These are phyloP conservation scores for Gila orcuttii DNA, from an alignment of 2,113 vertebrate species.

Conservation along the genomic window DNA sequence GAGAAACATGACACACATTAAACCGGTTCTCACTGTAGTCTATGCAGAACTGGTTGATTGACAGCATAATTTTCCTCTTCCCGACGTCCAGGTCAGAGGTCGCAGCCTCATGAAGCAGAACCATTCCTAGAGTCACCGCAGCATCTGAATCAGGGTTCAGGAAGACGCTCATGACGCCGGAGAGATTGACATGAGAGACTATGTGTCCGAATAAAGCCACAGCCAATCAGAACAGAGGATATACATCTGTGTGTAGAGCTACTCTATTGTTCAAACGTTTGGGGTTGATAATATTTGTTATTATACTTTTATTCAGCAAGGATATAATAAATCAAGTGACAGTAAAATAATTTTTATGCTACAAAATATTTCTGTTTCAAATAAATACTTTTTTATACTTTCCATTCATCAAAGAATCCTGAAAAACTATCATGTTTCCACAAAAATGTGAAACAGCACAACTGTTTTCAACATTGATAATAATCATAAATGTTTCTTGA, in stretches of 20 bases:
- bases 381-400: no score
- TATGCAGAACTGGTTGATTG: not conserved
- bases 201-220: not conserved
- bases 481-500: no score
- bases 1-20: slow-evolving; percentile 12
- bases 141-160: slow-evolving; percentile 77
- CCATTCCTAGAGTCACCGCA: slow-evolving; percentile 92
- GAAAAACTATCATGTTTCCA: no score
- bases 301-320: not conserved
- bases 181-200: no score
- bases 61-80: slow-evolving; percentile 89
- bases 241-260: not conserved
- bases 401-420: no score
- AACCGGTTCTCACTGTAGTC: not conserved
- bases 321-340: no score
- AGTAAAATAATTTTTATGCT: no score
- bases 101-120: slow-evolving; percentile 93
- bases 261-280: not conserved
- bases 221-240: not conserved
- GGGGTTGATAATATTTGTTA: not conserved
- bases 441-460: no score
- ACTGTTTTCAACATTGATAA: no score
- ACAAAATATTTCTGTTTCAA: no score
- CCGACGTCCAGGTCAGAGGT: slow-evolving; percentile 92
- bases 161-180: not conserved